Base-by-base conservation (phyloP, 1,140 invertebrate genomes). In the Coptotermes formosanus region DNA sequence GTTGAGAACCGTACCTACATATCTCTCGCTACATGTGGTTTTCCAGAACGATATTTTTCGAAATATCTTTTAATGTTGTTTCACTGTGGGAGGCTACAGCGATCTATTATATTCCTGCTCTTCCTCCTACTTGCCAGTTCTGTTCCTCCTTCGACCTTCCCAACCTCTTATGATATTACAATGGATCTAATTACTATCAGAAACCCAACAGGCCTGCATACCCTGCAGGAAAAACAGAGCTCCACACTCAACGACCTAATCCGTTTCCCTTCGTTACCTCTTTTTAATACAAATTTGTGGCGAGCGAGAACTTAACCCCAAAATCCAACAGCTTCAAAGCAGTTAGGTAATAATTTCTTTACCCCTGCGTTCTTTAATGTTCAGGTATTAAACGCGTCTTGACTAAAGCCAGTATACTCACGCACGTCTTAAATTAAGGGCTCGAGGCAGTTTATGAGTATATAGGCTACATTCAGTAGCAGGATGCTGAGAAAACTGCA, bases 111-210 rank as follows among this genome's bases (percentile, higher is more conserved):
- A 75, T 30, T 25, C 0, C 16, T 16, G 11, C 48, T 48, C 11
- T 48, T 48, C 59, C 19, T 30, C 64, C 64, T 75, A n/a, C 25
- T 75, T 75, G n/a, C 64, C 4, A 75, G n/a, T 75, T 30, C 25
- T 30, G 19, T 55, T 55, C 52, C 19, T 38, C 19, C 19, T 16
- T 21, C 52, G 4, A 0, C 19, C 19, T 1, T 75, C 64, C 64
- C 64, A 30, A 75, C 25, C 64, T 75, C 64, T 75, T 75, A 75
- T 8, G 64, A 75, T 75, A 75, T 75, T 75, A 75, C 64, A 75
- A 75, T 75, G 64, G 25, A 75, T 75, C 64, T 75, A 75, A 75
- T 75, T 75, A 75, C 64, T 75, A 75, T 75, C 64, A 75, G 30
- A 75, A 75, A 75, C 64, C 9, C 64, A 30, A 75, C 25, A 75